Evolutionary conservation across 2,888 invertebrate species (phyloP), one percentile per base, ranked within the genome.

Genomic region (Trichogramma dendrolimi): DNA sequence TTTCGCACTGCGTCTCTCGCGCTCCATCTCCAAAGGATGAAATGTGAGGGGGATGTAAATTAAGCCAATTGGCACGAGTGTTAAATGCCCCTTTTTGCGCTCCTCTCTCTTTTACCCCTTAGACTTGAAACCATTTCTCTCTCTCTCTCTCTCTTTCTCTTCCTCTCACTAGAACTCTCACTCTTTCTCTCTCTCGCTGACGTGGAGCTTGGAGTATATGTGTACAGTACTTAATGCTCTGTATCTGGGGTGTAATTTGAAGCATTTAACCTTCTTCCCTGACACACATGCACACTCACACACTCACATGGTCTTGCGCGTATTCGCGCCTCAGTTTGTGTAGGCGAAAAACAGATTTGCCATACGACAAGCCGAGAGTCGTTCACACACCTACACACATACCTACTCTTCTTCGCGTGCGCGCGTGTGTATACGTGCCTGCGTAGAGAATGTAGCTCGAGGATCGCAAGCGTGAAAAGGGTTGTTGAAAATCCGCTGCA

Each of bases 201-300:
- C 46, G 39, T 4, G 14, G 11, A 41, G 47, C 7, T 40, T 38
- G 5, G 43, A 11, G 40, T n/a, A 41, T 27, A 44, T 48, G 42
- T 4, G 42, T 11, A 42, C 51, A 58, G 66, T 67, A 63, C 65
- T 66, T 67, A 67, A 68, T 70, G 67, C 67, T 66, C 64, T 67
- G 66, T 67, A 68, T 62, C 65, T 63, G 50, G 68, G 64, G 70
- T 71, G 73, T 69, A 73, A 74, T 74, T 74, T 71, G 67, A 65
- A 64, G 60, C 71, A 69, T 71, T 73, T 69, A 71, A 71, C 69
- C 69, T 67, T 52, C 65, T 58, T 46, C 61, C 60, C 62, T 14
- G 43, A 46, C 46, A 61, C 55, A 54, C 58, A 47, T 10, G 14
- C 14, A 14, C 14, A 14, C 14, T 1, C 2, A 2, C 14, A 14